Conservation (phyloP, 2,113 vertebrate genomes). For the Anhinga rufa region DNA sequence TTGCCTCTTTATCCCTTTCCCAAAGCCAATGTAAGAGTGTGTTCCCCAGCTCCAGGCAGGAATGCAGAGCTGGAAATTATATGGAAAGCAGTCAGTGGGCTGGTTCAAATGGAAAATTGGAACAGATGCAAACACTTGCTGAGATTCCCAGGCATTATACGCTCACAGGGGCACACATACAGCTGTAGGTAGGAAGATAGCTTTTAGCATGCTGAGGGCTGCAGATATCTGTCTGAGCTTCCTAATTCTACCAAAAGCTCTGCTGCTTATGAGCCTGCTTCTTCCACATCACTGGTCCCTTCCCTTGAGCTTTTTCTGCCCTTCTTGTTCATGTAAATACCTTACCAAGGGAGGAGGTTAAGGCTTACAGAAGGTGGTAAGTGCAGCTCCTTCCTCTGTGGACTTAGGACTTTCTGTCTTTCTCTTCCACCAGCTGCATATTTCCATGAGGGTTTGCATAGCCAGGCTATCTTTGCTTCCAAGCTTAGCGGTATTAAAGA, state of each 20-base stretch:
- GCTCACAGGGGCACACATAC: neutral
- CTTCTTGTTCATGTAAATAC: neutral
- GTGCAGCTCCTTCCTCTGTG: neutral
- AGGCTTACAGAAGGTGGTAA: neutral
- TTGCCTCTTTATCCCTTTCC: neutral
- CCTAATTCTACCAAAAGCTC: neutral
- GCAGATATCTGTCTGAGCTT: neutral
- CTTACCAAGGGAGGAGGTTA: neutral
- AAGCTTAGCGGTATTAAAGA: neutral
- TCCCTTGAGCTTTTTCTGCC: neutral
- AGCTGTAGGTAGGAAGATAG: neutral
- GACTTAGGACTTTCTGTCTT: neutral
- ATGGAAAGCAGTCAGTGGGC: neutral
- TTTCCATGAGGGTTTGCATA: neutral
- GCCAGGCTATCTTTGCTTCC: neutral
- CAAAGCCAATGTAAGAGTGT: accelerated
- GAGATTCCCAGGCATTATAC: neutral
- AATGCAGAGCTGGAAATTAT: neutral
- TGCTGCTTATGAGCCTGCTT: neutral
- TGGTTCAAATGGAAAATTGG: neutral
- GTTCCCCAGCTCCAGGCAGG: neutral
- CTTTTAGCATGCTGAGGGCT: neutral
- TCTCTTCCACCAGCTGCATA: neutral
- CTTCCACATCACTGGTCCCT: neutral
- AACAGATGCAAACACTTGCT: neutral